Percentiles rank a stretch among this genome's conserved stretches.
These are phyloP conservation scores for Dolichallabes microphthalmus DNA, from an alignment of 2,113 vertebrate genomes.

Conservation along the genomic window DNA sequence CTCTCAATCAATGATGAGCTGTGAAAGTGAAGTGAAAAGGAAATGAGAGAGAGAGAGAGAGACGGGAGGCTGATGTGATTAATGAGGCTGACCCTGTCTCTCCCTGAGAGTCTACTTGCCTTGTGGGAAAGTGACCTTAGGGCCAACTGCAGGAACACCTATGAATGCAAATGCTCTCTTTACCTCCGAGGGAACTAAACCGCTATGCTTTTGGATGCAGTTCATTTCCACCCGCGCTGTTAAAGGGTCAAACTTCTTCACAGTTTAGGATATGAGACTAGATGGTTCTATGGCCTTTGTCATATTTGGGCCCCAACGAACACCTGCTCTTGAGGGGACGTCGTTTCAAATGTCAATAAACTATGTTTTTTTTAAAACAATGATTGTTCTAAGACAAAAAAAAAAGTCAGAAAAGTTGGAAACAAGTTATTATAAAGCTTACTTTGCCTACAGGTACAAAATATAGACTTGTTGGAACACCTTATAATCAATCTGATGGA, in stretches of 20 bases:
- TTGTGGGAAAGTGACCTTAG: slow-evolving; percentile 70
- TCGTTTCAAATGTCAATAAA: background rate
- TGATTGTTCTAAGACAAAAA: background rate
- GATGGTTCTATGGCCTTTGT: background rate
- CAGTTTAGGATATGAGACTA: background rate
- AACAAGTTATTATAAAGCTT: background rate
- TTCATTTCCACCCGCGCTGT: slow-evolving; percentile 29
- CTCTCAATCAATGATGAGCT: slow-evolving; percentile 75
- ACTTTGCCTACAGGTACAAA: too few relatives aligned
- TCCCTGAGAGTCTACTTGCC: slow-evolving; percentile 63
- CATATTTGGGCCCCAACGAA: background rate
- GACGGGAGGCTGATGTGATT: slow-evolving; percentile 67
- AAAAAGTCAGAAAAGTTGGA: background rate
- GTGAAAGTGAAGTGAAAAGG: slow-evolving; percentile 65
- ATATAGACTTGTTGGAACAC: background rate
- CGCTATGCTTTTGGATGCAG: background rate
- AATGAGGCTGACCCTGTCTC: slow-evolving; percentile 75
- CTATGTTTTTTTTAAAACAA: background rate
- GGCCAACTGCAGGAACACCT: slow-evolving; percentile 55
- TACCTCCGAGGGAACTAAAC: slow-evolving; percentile 5
- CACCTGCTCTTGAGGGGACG: background rate
- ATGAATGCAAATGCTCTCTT: slow-evolving; percentile 57
- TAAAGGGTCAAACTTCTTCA: background rate
- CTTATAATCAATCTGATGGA: background rate
- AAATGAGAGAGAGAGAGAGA: slow-evolving; percentile 44